Evolutionary conservation across 2,888 invertebrate genomes (phyloP).

Genomic region (Chesias legatella): DNA sequence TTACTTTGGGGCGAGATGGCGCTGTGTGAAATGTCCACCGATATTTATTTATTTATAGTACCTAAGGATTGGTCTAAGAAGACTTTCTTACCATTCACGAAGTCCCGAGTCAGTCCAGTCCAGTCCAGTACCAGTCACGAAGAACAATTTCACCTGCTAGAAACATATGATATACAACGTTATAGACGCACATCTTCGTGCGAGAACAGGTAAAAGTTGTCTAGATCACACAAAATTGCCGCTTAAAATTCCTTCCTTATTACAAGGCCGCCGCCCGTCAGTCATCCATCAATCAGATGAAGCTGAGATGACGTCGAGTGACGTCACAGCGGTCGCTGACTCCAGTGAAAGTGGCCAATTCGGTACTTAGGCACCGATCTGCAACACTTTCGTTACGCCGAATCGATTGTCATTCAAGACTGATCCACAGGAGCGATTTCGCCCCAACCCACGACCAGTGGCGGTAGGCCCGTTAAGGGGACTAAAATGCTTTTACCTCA

Average conservation of each 20-base stretch:
- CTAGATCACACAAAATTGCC: slow-evolving; percentile 2
- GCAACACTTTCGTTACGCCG: slow-evolving; percentile 66
- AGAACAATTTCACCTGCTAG: too few species aligned
- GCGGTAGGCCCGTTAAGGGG: slow-evolving; percentile 1
- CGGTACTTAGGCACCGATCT: slow-evolving; percentile 55
- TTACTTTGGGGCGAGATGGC: too few species aligned
- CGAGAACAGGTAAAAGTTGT: slow-evolving; percentile 7
- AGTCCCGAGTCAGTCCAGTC: too few species aligned
- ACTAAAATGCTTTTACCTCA: not conserved
- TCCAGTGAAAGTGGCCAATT: slow-evolving; percentile 66
- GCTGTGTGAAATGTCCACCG: too few species aligned
- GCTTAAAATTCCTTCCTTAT: slow-evolving; percentile 6
- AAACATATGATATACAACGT: not conserved
- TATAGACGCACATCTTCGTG: slow-evolving; percentile 6
- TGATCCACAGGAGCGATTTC: slow-evolving; percentile 52
- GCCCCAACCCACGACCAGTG: slow-evolving; percentile 25
- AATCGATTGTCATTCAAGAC: slow-evolving; percentile 65
- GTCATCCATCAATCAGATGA: slow-evolving; percentile 6
- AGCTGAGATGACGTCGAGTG: slow-evolving; percentile 33
- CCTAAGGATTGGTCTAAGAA: too few species aligned
- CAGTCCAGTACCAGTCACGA: too few species aligned
- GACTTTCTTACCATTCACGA: too few species aligned
- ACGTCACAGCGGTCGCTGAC: slow-evolving; percentile 48
- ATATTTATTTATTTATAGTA: too few species aligned
- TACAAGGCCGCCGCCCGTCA: slow-evolving; percentile 3